Evolutionary conservation across 1,140 invertebrate species (phyloP), one percentile per base, ranked within the genome.

Genomic region (Agrypnia vestita): DNA sequence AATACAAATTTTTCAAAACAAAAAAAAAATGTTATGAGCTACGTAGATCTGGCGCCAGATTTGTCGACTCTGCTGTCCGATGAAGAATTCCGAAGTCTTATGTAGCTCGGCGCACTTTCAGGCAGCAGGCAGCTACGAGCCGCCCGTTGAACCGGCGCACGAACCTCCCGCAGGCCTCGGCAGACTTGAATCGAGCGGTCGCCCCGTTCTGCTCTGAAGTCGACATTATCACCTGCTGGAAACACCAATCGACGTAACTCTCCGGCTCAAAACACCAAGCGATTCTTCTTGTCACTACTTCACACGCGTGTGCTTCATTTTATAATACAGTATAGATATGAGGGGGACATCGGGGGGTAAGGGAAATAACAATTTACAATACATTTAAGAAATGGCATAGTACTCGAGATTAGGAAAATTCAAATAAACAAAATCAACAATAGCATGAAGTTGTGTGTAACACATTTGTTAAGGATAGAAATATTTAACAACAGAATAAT

Each of bases 71-170:
- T 1, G 25, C 6, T 6, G 25, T 35, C 25, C 25, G 6, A 1
- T 4, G 56, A 6, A n/a, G 56, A 61, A 61, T 15, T 12, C n/a
- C 0, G 56, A 15, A 3, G 49, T 21, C 19, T 56, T 62, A 78
- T 15, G 15, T 43, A 4, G 49, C 69, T 59, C 56, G 51, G 13
- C 59, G 35, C 10, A 83, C 82, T 35, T 72, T 51, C 6, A 83
- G 73, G 25, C 76, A 74, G 79, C 76, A 79, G 44, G 82, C 82
- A 3, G 82, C 79, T 0, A 83, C 82, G n/a, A 83, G 59, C 3
- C 79, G 47, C 6, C 82, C 82, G 59, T 83, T 62, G 76, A 83
- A 83, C 6, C 82, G 56, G 12, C 79, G 51, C 1, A 80, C 43
- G 51, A 83, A 83, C 4, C 82, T 49, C 3, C 75, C 49, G 62